Evolutionary conservation across 2,888 invertebrate genomes (phyloP).

Genomic region (Parnassius glacialis): DNA sequence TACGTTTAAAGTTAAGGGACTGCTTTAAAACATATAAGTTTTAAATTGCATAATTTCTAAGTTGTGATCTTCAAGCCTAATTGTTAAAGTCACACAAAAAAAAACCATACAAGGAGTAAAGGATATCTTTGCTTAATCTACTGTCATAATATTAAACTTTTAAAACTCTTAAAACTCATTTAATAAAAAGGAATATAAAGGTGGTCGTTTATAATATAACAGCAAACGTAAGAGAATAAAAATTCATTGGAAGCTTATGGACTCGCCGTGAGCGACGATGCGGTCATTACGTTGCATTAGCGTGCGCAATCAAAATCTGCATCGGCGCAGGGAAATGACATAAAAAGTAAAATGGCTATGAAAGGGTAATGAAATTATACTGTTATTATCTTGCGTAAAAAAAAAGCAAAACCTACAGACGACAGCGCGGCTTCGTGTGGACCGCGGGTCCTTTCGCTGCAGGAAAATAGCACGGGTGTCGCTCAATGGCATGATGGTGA

Average conservation of each 20-base stretch:
- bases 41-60: too few relatives aligned
- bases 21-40: too few relatives aligned
- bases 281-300: constrained; percentile 11
- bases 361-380: constrained; percentile 25
- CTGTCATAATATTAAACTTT: too few relatives aligned
- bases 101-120: too few relatives aligned
- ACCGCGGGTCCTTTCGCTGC: constrained; percentile 1
- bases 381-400: constrained; percentile 18
- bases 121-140: too few relatives aligned
- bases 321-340: constrained; percentile 12
- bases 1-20: too few relatives aligned
- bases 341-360: constrained; percentile 17
- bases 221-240: too few relatives aligned
- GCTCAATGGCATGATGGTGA: background rate
- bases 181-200: too few relatives aligned
- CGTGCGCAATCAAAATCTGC: constrained; percentile 21
- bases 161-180: too few relatives aligned
- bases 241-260: background rate
- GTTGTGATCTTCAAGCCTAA: too few relatives aligned
- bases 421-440: background rate
- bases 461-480: constrained; percentile 3
- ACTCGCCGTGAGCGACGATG: background rate
- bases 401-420: constrained; percentile 14
- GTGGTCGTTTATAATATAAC: too few relatives aligned
- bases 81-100: too few relatives aligned